Conservation (phyloP, 1,140 invertebrate genomes). For the Centruroides sculpturatus region DNA sequence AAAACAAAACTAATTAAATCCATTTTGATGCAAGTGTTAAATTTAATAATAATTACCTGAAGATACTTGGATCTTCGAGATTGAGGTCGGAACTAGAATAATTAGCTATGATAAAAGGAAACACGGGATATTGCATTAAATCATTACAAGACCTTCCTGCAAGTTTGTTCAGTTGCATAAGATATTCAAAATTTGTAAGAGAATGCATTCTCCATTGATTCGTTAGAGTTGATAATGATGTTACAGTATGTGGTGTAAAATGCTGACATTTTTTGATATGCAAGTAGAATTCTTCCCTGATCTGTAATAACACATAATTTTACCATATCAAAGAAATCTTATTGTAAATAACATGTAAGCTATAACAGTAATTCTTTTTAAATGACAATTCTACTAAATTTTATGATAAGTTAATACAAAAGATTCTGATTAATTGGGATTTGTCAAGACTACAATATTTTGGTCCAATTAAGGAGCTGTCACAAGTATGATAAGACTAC, state of each 20-base stretch:
- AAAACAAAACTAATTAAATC: constrained; percentile 11
- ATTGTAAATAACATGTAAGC: too few relatives aligned
- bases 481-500: too few relatives aligned
- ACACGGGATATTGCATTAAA: constrained; percentile 84
- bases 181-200: constrained; percentile 87
- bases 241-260: background rate
- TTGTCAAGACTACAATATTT: too few relatives aligned
- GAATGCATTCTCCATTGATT: constrained; percentile 60
- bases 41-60: constrained; percentile 33
- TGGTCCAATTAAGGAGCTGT: too few relatives aligned
- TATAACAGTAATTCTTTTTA: too few relatives aligned
- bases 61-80: constrained; percentile 49
- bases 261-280: constrained; percentile 3
- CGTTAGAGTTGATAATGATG: constrained; percentile 31
- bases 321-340: too few relatives aligned
- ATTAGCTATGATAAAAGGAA: constrained; percentile 77
- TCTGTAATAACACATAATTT: constrained; percentile 9
- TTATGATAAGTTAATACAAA: too few relatives aligned
- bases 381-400: too few relatives aligned
- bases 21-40: background rate
- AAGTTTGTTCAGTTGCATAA: constrained; percentile 69
- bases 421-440: too few relatives aligned
- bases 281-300: constrained; percentile 20
- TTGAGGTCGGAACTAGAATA: constrained; percentile 58
- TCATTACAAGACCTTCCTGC: constrained; percentile 89